A percentile compares a stretch with the other conserved stretches of the same genome.
Conservation (phyloP, 2,888 invertebrate genomes). For the Busseola fusca region DNA sequence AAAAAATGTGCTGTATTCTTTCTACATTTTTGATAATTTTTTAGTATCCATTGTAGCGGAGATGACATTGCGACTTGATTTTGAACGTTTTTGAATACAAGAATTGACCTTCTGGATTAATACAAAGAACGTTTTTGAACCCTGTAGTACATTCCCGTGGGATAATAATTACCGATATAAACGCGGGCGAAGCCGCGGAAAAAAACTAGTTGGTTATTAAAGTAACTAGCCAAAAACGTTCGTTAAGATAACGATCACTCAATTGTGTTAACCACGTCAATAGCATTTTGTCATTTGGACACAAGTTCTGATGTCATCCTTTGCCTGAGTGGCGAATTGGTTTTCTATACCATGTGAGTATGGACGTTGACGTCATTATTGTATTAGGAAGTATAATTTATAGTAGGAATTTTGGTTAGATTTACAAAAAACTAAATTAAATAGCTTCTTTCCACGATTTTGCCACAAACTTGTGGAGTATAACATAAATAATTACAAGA, state of each 20-base stretch:
- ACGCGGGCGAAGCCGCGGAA: not conserved
- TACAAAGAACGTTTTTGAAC: not conserved
- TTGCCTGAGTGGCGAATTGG: constrained; percentile 18
- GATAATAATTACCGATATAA: not conserved
- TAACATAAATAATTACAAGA: too few species aligned
- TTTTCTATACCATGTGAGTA: constrained; percentile 11
- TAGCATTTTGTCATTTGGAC: constrained; percentile 22
- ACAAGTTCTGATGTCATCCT: constrained; percentile 42
- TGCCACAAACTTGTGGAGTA: not conserved
- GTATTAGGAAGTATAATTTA: constrained; percentile 1
- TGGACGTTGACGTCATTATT: constrained; percentile 21
- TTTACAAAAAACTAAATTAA: not conserved
- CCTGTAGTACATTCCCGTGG: not conserved
- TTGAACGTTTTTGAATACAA: not conserved
- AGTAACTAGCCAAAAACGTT: constrained; percentile 35
- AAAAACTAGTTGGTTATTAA: not conserved
- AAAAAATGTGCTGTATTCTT: too few species aligned
- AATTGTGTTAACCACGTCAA: constrained; percentile 32
- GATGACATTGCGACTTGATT: not conserved
- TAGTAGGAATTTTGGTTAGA: not conserved
- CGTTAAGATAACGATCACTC: constrained; percentile 39
- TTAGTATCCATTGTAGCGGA: not conserved
- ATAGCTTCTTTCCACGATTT: not conserved
- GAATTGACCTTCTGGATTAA: not conserved
- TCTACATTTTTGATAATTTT: not conserved